A percentile compares a stretch with the other conserved stretches of the same genome.
phyloP scores from a whole-genome alignment of 2,797 vertebrate genomes.

The Catharus ustulatus region DNA sequence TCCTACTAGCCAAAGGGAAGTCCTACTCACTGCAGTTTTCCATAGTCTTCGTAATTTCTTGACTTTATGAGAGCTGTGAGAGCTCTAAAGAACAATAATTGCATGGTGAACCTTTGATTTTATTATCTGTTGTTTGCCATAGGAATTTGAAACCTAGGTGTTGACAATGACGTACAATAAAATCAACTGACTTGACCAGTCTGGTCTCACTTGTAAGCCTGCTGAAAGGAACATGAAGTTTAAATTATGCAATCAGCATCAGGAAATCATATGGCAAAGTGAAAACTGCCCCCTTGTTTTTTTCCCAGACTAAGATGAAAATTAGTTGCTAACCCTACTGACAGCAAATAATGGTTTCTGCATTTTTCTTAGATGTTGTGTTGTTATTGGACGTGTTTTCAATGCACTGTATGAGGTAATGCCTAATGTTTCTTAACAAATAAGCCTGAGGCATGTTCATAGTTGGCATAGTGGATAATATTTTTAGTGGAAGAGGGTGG shows the following conservation, averaged over 20 bases:
- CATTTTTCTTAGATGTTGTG: constrained; percentile 66
- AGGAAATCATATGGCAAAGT: constrained; percentile 23
- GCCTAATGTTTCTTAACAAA: constrained; percentile 67
- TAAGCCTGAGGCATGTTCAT: constrained; percentile 49
- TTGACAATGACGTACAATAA: neutral
- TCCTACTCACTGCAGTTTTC: neutral
- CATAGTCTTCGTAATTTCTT: neutral
- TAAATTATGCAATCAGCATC: constrained; percentile 37
- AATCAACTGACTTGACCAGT: constrained; percentile 24
- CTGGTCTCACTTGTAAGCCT: constrained; percentile 13
- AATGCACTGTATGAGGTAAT: constrained; percentile 66
- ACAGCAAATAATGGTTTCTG: constrained; percentile 61
- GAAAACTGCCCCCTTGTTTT: neutral
- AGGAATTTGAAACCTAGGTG: constrained; percentile 17
- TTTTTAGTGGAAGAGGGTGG: constrained; percentile 61
- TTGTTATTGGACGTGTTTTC: constrained; percentile 69
- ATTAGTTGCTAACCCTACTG: constrained; percentile 51
- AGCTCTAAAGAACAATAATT: constrained; percentile 14
- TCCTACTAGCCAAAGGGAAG: neutral
- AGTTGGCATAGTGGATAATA: constrained; percentile 44
- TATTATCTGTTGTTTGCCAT: constrained; percentile 10
- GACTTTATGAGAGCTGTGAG: neutral
- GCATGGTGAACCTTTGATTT: constrained; percentile 10
- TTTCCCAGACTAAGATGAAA: neutral
- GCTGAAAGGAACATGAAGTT: constrained; percentile 20